Percentiles rank a stretch among this genome's conserved stretches.
phyloP scores from a whole-genome alignment of 1,140 invertebrate genomes.

The Aphelenchoides fujianensis region DNA sequence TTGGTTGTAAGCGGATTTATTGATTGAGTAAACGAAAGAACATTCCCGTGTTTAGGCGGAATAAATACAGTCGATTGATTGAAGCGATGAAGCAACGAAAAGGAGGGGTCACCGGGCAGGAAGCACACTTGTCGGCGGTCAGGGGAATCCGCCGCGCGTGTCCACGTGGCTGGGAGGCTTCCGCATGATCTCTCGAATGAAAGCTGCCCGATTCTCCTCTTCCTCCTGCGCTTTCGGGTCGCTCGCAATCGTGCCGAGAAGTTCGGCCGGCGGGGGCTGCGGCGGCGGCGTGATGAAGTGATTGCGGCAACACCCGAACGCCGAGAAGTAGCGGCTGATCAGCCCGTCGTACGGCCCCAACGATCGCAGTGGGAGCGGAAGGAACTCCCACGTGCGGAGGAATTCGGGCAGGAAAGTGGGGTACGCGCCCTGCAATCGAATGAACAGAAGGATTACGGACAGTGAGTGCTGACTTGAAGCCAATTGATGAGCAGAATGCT shows the following conservation, averaged over 20 bases:
- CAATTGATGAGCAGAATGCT: constrained; percentile 62
- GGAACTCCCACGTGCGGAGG: constrained; percentile 20
- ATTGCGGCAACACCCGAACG: constrained; percentile 16
- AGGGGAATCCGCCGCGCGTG: not conserved
- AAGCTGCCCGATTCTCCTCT: constrained; percentile 15
- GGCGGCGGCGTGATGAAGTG: constrained; percentile 2
- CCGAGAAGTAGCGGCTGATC: constrained; percentile 20
- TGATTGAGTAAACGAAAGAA: not conserved
- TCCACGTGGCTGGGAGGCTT: not conserved
- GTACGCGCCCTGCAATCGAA: constrained; percentile 11
- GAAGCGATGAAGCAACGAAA: too few species aligned
- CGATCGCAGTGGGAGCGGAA: constrained; percentile 13
- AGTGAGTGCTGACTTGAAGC: constrained; percentile 62
- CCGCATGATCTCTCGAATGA: constrained; percentile 17
- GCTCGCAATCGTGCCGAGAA: not conserved
- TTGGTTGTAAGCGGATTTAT: constrained; percentile 4
- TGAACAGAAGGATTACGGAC: constrained; percentile 5
- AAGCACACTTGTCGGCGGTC: not conserved
- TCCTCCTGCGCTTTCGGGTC: constrained; percentile 7
- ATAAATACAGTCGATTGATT: too few species aligned
- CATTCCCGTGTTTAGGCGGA: constrained; percentile 9
- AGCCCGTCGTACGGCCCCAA: constrained; percentile 17
- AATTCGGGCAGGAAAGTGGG: not conserved
- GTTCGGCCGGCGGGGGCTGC: not conserved
- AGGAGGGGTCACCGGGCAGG: too few species aligned